Conservation (phyloP, 35 echinoderm and acorn worm species). For the Lytechinus pictus region DNA sequence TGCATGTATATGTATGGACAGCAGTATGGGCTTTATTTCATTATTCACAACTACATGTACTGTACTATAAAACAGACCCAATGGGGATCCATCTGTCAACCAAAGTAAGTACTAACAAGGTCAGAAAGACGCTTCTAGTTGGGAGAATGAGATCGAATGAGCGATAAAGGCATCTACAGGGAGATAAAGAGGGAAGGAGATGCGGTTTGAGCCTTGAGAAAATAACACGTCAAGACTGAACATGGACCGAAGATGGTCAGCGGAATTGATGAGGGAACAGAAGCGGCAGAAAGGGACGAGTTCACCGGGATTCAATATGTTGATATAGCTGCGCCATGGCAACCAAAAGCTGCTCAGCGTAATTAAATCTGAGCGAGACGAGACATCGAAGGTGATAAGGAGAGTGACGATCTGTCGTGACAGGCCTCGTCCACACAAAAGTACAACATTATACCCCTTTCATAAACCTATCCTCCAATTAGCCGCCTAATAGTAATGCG, state of each 20-base stretch:
- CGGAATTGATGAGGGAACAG: not conserved
- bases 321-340: not conserved
- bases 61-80: too few species aligned
- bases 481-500: too few species aligned
- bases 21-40: too few species aligned
- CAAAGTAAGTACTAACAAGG: too few species aligned
- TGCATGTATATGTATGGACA: too few species aligned
- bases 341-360: not conserved
- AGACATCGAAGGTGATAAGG: conserved; percentile 1
- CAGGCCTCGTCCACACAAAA: not conserved
- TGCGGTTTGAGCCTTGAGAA: not conserved
- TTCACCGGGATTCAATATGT: not conserved
- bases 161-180: too few species aligned
- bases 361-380: not conserved
- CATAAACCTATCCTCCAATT: too few species aligned
- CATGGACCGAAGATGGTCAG: not conserved
- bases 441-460: too few species aligned
- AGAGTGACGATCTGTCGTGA: not conserved
- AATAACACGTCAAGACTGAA: not conserved
- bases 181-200: not conserved
- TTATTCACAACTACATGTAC: too few species aligned
- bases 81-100: too few species aligned
- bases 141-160: too few species aligned
- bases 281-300: not conserved
- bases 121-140: too few species aligned